Evolutionary conservation across 1,140 invertebrate genomes (phyloP), one percentile per base, ranked within the genome.

Genomic region (Druon quercuslanigerum): DNA sequence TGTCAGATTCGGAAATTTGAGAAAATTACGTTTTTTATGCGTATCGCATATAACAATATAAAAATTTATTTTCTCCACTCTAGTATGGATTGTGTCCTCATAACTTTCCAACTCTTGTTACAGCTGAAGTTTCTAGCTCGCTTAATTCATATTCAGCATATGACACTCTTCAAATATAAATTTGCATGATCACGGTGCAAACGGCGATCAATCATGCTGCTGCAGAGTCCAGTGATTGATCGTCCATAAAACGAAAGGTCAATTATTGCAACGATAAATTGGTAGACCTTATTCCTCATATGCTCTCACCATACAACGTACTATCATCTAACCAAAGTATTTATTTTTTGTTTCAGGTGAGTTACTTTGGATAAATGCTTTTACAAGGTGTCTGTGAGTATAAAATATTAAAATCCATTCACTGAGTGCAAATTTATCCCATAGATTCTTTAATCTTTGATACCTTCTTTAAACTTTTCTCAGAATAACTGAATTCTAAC

Each of bases 121-220:
- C 11, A 66, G 9, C 40, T 46, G 11, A 66, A 66, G 60, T 66
- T 66, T 20, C 33, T 16, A 40, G 60, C 25, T 66, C 25, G 60
- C 40, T 40, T n/a, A 66, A 33, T 25, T 66, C 60, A 66, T 40
- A 40, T 66, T 66, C 60, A 33, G 40, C 60, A 40, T 66, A 66
- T 66, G 60, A 66, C 60, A 66, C 60, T 66, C 33, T 66, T 66
- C 60, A 66, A 66, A 66, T 46, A 66, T 66, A 33, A 66, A 66
- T 66, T 66, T 66, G 60, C 60, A 66, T 66, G 60, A 66, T 66
- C 60, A 66, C 60, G 46, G 25, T 66, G 60, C 60, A 66, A 40
- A 66, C 20, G 20, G 60, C 60, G 60, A 66, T 66, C 33, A 66
- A 66, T 66, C 60, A 66, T 66, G 25, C 60, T 33, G 33, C 60